Conservation (phyloP, 2,797 vertebrate species). For the Anniella stebbinsi region DNA sequence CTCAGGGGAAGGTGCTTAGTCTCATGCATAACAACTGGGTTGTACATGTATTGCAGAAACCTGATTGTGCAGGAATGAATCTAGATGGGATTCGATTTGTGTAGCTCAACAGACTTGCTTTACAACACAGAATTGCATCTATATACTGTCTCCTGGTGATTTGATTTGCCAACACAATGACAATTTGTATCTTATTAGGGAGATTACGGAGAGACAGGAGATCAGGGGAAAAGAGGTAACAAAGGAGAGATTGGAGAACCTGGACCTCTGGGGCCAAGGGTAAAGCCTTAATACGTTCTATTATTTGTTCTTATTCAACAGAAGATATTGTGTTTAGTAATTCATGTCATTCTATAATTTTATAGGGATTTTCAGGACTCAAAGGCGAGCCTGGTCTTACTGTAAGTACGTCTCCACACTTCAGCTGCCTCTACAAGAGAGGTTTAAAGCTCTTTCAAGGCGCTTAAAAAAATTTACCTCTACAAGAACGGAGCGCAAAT, state of each 20-base stretch:
- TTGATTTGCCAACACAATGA: slow-evolving; percentile 4
- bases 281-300: slow-evolving; percentile 56
- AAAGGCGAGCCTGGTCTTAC: slow-evolving; percentile 88
- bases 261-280: slow-evolving; percentile 79
- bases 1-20: neutral
- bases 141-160: neutral
- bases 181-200: slow-evolving; percentile 77
- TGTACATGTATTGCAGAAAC: neutral
- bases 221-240: slow-evolving; percentile 84
- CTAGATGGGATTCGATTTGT: neutral
- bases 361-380: slow-evolving; percentile 82
- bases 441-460: too few relatives aligned
- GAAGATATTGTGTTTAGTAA: slow-evolving; percentile 29
- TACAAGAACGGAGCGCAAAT: too few relatives aligned
- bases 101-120: neutral
- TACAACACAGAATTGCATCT: neutral
- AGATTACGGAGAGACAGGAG: slow-evolving; percentile 84
- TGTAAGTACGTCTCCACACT: slow-evolving; percentile 76
- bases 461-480: too few relatives aligned
- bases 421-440: too few relatives aligned
- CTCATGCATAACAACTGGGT: neutral
- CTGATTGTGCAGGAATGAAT: neutral
- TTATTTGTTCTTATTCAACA: slow-evolving; percentile 9
- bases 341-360: slow-evolving; percentile 43
- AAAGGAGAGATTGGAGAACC: slow-evolving; percentile 83